These are phyloP conservation scores for Coboldia fuscipes DNA, from an alignment of 1,140 invertebrate genomes.

Conservation along the genomic window DNA sequence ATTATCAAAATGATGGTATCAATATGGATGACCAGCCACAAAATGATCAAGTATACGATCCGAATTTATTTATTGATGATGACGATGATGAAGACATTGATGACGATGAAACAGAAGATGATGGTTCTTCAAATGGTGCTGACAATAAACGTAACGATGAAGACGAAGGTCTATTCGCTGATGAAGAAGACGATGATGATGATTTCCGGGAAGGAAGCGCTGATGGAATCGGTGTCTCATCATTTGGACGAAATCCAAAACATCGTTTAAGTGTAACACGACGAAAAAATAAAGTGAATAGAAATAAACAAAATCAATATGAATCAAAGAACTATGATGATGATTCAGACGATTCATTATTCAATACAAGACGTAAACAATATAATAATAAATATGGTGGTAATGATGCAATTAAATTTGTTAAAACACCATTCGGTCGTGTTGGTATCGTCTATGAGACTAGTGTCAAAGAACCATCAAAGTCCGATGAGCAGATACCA, in stretches of 20 bases:
- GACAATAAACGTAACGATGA: constrained; percentile 8
- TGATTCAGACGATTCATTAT: constrained; percentile 3
- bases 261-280: no score
- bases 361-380: not conserved
- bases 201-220: constrained; percentile 7
- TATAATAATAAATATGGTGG: not conserved
- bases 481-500: not conserved
- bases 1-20: not conserved
- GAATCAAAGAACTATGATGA: constrained; percentile 4
- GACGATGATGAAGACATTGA: constrained; percentile 17
- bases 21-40: not conserved
- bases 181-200: constrained; percentile 15
- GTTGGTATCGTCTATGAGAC: constrained; percentile 21
- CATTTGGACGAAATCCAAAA: no score
- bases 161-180: constrained; percentile 12
- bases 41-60: no score
- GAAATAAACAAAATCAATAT: constrained; percentile 3
- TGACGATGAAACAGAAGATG: constrained; percentile 2
- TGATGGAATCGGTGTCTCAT: no score
- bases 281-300: no score
- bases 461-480: constrained; percentile 7
- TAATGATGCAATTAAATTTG: constrained; percentile 21
- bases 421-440: constrained; percentile 18
- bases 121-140: constrained; percentile 4
- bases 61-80: constrained; percentile 10